Conservation (phyloP, 1,140 invertebrate species). For the Conopomorpha cramerella region DNA sequence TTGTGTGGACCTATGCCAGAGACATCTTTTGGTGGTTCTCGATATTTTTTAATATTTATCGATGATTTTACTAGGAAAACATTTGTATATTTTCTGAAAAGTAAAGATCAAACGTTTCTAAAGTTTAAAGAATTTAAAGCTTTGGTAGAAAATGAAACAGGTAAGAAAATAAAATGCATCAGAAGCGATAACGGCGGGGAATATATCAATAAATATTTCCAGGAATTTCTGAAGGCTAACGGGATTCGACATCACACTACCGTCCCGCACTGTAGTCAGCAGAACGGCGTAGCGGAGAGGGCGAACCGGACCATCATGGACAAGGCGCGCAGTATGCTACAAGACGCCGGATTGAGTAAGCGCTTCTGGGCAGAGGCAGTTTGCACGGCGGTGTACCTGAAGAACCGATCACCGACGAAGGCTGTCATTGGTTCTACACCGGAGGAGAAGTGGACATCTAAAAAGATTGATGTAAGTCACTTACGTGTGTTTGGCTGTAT, state of each 20-base stretch:
- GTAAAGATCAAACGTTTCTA: neutral
- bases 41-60: constrained; percentile 23
- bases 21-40: constrained; percentile 4
- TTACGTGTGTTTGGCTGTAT: constrained; percentile 10
- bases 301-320: constrained; percentile 6
- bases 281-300: constrained; percentile 11
- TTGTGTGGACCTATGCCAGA: neutral
- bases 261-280: constrained; percentile 7
- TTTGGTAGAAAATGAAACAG: constrained; percentile 2
- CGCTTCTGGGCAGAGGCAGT: neutral
- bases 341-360: neutral
- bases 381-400: constrained; percentile 20
- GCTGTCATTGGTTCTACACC: constrained; percentile 6
- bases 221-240: too few species aligned
- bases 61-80: constrained; percentile 26
- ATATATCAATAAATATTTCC: neutral
- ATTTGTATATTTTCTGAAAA: too few species aligned
- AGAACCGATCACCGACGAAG: constrained; percentile 26
- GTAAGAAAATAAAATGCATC: neutral
- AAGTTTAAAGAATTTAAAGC: neutral
- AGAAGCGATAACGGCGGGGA: neutral
- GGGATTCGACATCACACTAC: constrained; percentile 7
- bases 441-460: constrained; percentile 9
- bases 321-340: too few species aligned
- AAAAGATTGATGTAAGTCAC: constrained; percentile 8